phyloP scores from a whole-genome alignment of 2,113 vertebrate species.

The Oreochromis niloticus region DNA sequence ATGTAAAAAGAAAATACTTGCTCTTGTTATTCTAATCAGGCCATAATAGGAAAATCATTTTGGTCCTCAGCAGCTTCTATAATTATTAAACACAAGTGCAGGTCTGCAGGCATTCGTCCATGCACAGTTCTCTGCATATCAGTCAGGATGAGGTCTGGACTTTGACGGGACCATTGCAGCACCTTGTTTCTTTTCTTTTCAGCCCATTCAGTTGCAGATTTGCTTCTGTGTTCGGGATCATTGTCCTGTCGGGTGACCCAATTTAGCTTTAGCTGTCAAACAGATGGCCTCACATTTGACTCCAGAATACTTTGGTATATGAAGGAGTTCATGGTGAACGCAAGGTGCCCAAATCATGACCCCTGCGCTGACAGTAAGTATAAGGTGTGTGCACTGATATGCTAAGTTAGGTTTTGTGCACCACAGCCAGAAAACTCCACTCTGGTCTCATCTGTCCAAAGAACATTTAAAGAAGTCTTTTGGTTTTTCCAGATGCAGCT shows the following conservation, averaged over 20 bases:
- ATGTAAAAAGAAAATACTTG: rapidly evolving
- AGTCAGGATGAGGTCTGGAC: not conserved
- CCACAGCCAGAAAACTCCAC: not conserved
- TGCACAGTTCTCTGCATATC: not conserved
- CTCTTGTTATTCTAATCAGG: not conserved
- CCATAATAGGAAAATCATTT: not conserved
- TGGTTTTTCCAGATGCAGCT: not conserved
- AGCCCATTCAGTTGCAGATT: not conserved
- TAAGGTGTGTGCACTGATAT: not conserved
- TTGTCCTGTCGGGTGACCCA: not conserved
- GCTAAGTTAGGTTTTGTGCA: not conserved
- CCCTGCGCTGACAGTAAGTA: not conserved
- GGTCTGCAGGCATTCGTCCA: rapidly evolving
- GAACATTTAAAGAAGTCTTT: not conserved
- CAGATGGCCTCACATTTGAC: not conserved
- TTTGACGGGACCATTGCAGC: not conserved
- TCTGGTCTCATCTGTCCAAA: not conserved
- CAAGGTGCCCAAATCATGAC: too few species aligned
- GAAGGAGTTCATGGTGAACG: rapidly evolving
- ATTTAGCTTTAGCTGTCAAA: not conserved
- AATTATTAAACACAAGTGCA: not conserved
- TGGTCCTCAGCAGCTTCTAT: not conserved
- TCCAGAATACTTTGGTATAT: not conserved
- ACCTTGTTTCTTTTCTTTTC: not conserved
- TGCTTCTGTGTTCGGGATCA: not conserved